phyloP scores from a whole-genome alignment of 2,888 invertebrate genomes.

The Polylopha cassiicola region DNA sequence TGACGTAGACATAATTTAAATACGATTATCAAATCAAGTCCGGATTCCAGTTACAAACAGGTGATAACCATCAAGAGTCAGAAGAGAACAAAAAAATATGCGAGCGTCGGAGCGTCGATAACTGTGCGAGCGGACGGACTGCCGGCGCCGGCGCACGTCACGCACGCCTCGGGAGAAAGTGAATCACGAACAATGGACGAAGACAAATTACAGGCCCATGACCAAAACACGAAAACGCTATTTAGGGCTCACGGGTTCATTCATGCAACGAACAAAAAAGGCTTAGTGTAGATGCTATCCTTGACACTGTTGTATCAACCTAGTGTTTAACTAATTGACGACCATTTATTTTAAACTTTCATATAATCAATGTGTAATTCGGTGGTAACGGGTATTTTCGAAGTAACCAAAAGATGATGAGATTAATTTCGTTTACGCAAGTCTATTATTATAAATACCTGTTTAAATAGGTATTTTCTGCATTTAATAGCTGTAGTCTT shows the following conservation, averaged over 20 bases:
- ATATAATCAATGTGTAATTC: too few species aligned
- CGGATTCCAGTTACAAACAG: too few species aligned
- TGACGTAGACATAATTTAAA: too few species aligned
- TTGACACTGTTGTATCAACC: constrained; percentile 29
- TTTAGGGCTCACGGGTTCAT: constrained; percentile 32
- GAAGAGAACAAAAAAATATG: constrained; percentile 6
- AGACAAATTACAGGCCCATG: constrained; percentile 23
- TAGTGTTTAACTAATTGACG: constrained; percentile 15
- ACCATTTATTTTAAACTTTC: constrained; percentile 13
- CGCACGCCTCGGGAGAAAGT: constrained; percentile 53
- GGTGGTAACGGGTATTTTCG: too few species aligned
- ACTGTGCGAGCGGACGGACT: constrained; percentile 28
- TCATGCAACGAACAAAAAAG: constrained; percentile 21
- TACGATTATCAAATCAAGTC: too few species aligned
- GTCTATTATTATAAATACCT: too few species aligned
- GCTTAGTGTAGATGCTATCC: constrained; percentile 34
- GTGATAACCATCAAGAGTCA: too few species aligned
- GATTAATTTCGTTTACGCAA: too few species aligned
- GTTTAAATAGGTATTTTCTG: too few species aligned
- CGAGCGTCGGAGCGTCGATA: constrained; percentile 14
- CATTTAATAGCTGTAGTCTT: constrained; percentile 8
- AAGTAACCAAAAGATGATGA: constrained; percentile 5
- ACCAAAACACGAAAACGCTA: constrained; percentile 34
- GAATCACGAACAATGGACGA: constrained; percentile 43
- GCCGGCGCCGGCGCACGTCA: constrained; percentile 36